Evolutionary conservation across 2,888 invertebrate species (phyloP).

Genomic region (Fabriciana adippe): DNA sequence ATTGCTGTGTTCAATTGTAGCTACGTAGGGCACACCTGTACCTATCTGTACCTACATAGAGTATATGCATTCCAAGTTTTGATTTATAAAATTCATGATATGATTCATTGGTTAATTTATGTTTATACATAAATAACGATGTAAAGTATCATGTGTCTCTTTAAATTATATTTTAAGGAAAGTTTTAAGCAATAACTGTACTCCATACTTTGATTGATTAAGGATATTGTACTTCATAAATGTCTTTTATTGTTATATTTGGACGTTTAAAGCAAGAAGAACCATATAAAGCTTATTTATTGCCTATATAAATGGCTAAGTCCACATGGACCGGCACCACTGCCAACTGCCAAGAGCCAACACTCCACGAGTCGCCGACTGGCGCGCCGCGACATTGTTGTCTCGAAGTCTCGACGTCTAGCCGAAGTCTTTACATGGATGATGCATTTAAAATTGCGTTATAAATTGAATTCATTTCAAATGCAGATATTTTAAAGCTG

Average conservation of each 20-base stretch:
- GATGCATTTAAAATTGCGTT: constrained; percentile 12
- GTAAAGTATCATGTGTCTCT: no score
- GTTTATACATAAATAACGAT: no score
- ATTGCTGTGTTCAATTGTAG: not conserved
- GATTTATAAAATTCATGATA: no score
- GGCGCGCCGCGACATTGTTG: constrained; percentile 28
- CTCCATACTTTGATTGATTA: no score
- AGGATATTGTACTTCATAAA: no score
- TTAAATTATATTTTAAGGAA: no score
- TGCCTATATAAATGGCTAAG: not conserved
- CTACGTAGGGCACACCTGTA: no score
- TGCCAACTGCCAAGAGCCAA: constrained; percentile 16
- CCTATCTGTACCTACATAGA: no score
- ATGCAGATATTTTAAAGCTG: not conserved
- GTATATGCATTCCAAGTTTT: no score
- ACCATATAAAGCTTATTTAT: not conserved
- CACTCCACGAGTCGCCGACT: constrained; percentile 26
- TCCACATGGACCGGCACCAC: constrained; percentile 1
- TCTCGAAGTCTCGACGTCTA: constrained; percentile 31
- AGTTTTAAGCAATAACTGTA: no score
- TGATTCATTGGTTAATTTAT: no score
- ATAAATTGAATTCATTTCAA: not conserved
- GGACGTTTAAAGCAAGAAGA: not conserved
- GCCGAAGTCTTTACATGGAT: constrained; percentile 20
- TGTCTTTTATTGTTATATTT: not conserved